phyloP scores from a whole-genome alignment of 2,888 invertebrate genomes.

The Amphimallon solstitiale region DNA sequence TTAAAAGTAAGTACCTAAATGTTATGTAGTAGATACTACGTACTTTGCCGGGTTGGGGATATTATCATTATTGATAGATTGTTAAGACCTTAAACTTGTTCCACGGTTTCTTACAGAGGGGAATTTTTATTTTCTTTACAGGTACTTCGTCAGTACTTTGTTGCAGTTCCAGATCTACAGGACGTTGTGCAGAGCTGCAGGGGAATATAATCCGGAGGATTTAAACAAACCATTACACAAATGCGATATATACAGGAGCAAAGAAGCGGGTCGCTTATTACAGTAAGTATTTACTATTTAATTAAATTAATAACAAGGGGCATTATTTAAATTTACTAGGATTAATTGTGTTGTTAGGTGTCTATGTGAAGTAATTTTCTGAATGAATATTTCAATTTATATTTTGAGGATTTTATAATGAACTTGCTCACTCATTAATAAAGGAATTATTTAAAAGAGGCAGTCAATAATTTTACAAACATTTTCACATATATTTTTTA shows the following conservation, averaged over 20 bases:
- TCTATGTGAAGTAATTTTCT: too few species aligned
- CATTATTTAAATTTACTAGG: neutral
- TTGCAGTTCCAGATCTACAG: conserved; percentile 94
- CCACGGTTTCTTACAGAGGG: too few species aligned
- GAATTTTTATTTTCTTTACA: conserved; percentile 63
- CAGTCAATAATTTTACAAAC: too few species aligned
- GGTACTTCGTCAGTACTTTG: conserved; percentile 92
- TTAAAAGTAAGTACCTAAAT: too few species aligned
- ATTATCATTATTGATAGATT: neutral
- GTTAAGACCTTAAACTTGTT: conserved; percentile 37
- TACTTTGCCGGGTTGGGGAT: neutral
- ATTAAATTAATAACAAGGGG: neutral
- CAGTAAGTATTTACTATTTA: conserved; percentile 74
- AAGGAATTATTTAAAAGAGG: too few species aligned
- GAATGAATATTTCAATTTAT: too few species aligned
- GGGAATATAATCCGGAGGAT: conserved; percentile 81
- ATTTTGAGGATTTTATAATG: too few species aligned
- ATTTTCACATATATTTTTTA: too few species aligned
- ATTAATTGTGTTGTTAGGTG: too few species aligned
- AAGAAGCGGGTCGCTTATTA: conserved; percentile 85
- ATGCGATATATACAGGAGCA: conserved; percentile 90
- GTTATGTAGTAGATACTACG: neutral
- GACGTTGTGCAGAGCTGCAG: conserved; percentile 83
- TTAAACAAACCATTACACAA: conserved; percentile 81
- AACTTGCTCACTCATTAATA: too few species aligned